A percentile compares a stretch with the other conserved stretches of the same genome.
Conservation (phyloP, 2,797 vertebrate species). For the Hippopotamyrus pictus region DNA sequence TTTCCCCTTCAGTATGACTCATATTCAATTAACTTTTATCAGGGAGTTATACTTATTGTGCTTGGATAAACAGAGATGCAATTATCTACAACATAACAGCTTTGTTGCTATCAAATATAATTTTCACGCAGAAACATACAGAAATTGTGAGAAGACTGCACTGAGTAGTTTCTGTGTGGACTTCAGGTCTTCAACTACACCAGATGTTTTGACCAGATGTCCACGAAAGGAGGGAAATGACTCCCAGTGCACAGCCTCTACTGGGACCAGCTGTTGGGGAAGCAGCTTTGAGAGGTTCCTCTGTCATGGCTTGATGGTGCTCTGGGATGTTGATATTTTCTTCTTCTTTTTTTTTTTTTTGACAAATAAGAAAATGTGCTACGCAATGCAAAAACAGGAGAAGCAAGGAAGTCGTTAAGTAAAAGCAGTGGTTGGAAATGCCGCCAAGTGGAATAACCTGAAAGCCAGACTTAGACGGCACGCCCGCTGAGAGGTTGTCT, state of each 20-base stretch:
- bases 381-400: constrained; percentile 39
- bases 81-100: not conserved
- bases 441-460: constrained; percentile 24
- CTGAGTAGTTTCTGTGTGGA: constrained; percentile 19
- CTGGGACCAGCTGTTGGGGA: constrained; percentile 42
- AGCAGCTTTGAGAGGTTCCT: constrained; percentile 36
- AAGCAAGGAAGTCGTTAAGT: constrained; percentile 49
- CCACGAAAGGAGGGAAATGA: not conserved
- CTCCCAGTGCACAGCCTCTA: constrained; percentile 29
- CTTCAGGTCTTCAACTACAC: constrained; percentile 31
- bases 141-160: not conserved
- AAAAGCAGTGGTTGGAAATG: constrained; percentile 33
- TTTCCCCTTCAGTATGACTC: not conserved
- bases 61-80: not conserved
- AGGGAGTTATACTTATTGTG: not conserved
- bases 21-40: not conserved
- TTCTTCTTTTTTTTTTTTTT: not conserved
- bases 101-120: not conserved
- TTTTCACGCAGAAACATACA: not conserved
- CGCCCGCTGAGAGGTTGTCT: constrained; percentile 10
- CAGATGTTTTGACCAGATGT: constrained; percentile 40
- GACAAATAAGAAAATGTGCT: constrained; percentile 33
- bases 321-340: constrained; percentile 12
- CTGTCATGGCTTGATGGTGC: constrained; percentile 32
- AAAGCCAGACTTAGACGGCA: constrained; percentile 14